These are phyloP conservation scores for Coleophora flavipennella DNA, from an alignment of 2,888 invertebrate genomes.

Conservation along the genomic window DNA sequence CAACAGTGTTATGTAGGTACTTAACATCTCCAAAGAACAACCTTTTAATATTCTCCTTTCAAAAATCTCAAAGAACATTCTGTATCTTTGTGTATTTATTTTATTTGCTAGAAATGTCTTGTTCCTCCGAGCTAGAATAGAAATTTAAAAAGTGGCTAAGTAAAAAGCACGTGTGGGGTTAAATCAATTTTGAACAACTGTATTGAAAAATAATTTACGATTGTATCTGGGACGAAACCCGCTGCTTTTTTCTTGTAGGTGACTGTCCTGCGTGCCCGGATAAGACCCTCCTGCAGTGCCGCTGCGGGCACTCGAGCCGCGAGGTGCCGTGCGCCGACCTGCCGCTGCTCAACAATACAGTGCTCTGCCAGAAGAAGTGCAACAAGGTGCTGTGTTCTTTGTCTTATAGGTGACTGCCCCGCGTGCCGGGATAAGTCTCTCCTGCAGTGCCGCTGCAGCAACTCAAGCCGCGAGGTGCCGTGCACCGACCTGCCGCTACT, in stretches of 20 bases:
- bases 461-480: conserved; percentile 85
- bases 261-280: conserved; percentile 85
- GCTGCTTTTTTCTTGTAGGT: conserved; percentile 42
- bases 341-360: conserved; percentile 79
- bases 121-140: too few relatives aligned
- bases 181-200: too few relatives aligned
- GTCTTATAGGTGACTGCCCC: conserved; percentile 77
- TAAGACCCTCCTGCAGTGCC: conserved; percentile 83
- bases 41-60: too few relatives aligned
- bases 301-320: conserved; percentile 88
- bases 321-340: conserved; percentile 84
- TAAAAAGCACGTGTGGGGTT: too few relatives aligned
- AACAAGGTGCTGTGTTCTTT: conserved; percentile 81
- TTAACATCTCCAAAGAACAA: too few relatives aligned
- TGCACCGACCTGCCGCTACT: conserved; percentile 81
- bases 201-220: too few relatives aligned
- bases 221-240: too few relatives aligned
- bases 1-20: too few relatives aligned
- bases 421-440: conserved; percentile 82
- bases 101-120: too few relatives aligned
- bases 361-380: conserved; percentile 91
- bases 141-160: too few relatives aligned
- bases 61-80: too few relatives aligned
- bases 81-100: too few relatives aligned
- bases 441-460: conserved; percentile 88